Conservation (phyloP, 2,113 vertebrate species). For the Upupa epops region DNA sequence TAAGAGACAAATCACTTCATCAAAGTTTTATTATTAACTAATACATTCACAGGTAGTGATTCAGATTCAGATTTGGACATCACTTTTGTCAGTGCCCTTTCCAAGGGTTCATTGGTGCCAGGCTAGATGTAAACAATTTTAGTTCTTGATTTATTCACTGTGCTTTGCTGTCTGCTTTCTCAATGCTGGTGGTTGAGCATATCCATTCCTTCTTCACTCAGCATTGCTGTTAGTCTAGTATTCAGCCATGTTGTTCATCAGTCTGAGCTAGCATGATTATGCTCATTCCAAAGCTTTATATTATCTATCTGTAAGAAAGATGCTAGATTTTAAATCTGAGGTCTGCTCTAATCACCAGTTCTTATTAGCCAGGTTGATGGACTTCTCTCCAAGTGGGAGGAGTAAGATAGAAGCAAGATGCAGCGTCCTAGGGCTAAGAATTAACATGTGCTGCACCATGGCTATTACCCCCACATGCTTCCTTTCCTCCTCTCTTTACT, state of each 20-base stretch:
- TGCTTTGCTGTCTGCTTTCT: background rate
- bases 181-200: background rate
- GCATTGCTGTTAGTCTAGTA: background rate
- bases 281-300: background rate
- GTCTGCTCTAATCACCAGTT: background rate
- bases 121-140: background rate
- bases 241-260: background rate
- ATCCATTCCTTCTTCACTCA: background rate
- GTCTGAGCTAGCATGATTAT: accelerated
- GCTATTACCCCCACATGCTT: background rate
- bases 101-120: background rate
- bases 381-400: background rate
- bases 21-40: background rate
- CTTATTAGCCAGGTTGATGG: background rate
- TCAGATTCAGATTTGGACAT: background rate
- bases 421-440: background rate
- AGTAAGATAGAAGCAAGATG: background rate
- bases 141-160: background rate
- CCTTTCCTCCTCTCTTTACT: background rate
- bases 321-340: background rate
- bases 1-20: background rate
- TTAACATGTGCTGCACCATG: background rate
- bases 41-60: background rate
- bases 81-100: background rate
- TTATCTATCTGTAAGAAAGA: background rate